Conservation (phyloP, 2,113 vertebrate genomes). For the Pseudopipra pipra region DNA sequence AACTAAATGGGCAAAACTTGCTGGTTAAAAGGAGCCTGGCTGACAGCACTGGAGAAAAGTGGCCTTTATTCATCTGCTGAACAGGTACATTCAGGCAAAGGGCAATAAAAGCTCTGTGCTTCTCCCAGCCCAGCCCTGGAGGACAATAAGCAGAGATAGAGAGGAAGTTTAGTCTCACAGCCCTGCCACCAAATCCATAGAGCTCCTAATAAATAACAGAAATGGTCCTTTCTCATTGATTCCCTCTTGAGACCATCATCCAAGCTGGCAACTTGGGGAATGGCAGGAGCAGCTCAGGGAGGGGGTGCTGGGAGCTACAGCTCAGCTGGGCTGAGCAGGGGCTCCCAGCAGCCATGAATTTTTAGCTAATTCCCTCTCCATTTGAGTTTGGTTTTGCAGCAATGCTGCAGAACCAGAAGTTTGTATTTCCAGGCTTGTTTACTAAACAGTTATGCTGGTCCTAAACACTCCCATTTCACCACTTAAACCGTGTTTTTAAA, state of each 20-base stretch:
- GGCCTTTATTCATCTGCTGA: constrained; percentile 12
- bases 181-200: neutral
- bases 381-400: neutral
- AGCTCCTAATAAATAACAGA: neutral
- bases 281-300: fast-evolving
- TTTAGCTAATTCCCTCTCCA: neutral
- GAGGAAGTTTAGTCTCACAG: neutral
- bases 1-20: neutral
- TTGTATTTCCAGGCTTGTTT: neutral
- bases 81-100: neutral
- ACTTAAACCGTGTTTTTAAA: neutral
- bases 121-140: neutral
- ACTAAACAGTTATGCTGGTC: fast-evolving
- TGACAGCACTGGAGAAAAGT: neutral
- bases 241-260: neutral
- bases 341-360: neutral
- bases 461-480: neutral
- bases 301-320: neutral
- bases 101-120: neutral
- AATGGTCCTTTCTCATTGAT: neutral
- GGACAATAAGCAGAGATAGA: neutral
- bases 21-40: neutral
- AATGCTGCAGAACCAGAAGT: neutral
- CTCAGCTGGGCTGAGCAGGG: neutral
- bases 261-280: neutral